phyloP scores from a whole-genome alignment of 1,140 invertebrate genomes.

The Homalodisca vitripennis region DNA sequence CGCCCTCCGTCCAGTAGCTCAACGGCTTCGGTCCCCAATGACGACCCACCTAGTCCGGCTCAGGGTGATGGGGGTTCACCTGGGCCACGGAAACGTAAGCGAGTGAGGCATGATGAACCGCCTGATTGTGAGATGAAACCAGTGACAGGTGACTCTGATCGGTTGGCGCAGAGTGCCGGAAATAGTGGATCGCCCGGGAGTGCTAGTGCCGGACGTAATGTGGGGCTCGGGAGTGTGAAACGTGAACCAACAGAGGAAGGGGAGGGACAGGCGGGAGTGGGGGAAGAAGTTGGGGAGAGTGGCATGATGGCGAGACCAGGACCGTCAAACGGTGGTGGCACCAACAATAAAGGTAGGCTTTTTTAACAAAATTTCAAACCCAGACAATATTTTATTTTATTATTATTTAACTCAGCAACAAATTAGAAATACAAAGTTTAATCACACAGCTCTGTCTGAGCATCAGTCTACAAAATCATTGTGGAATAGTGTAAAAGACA shows the following conservation, averaged over 20 bases:
- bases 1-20: conserved; percentile 10
- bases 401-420: background rate
- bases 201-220: background rate
- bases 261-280: background rate
- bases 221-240: background rate
- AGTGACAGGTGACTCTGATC: background rate
- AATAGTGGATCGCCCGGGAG: background rate
- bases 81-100: conserved; percentile 3
- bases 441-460: no score
- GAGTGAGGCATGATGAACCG: background rate
- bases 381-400: background rate
- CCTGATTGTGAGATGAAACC: background rate
- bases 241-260: conserved; percentile 4
- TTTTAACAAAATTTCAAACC: background rate
- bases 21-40: background rate
- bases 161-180: background rate
- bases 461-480: no score
- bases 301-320: conserved; percentile 8
- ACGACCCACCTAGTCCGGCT: background rate
- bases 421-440: no score
- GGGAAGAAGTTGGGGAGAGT: background rate
- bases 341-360: conserved; percentile 21
- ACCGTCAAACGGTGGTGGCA: conserved; percentile 10
- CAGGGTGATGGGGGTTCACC: conserved; percentile 12
- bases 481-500: no score